Evolutionary conservation across 2,113 vertebrate species (phyloP), one percentile per base, ranked within the genome.

Genomic region (Leiothrix lutea): DNA sequence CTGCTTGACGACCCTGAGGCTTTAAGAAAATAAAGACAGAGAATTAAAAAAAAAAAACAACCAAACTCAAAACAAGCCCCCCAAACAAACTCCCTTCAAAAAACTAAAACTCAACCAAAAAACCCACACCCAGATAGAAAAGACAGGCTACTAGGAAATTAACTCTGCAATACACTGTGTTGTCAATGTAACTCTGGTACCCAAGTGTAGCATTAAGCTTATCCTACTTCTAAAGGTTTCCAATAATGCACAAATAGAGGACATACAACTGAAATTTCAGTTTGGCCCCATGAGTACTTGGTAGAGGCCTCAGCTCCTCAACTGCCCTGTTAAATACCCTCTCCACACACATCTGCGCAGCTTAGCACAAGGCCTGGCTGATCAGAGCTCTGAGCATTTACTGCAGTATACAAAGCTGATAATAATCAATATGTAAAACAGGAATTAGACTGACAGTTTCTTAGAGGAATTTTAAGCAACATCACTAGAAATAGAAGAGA

Each of bases 1-100:
- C 99, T 82, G 91, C 61, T 50, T 98, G 98, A 45, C 99, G 98
- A 91, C 99, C 99, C 95, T 99, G 99, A 88, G 99, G 99, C 99
- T 99, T 97, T 74, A 96, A 71, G 47, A 36, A 83, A 84, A 47
- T 22, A 71, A 84, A 90, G 48, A 58, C 2, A 36, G 13, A 62
- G 6, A 80, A 7, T 42, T 47, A 64, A 61, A 86, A 61, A 74
- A 23, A 23, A 38, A 38, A 38, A 38, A 38, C 36, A 26, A 51
- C 16, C 42, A 28, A 17, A 20, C 19, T 5, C 9, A 9, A 48
- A 78, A 31, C 21, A 67, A 60, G 19, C 4, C 31, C 61, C 4
- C 12, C 16, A 65, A 23, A 38, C 45, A 31, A 69, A 14, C 11
- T 33, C 11, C 17, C 8, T n/a, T 53, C 16, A 57, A 48, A 45